Percentiles rank a stretch among this genome's conserved stretches.
phyloP scores from a whole-genome alignment of 2,888 invertebrate genomes.

The Sturmia bella region DNA sequence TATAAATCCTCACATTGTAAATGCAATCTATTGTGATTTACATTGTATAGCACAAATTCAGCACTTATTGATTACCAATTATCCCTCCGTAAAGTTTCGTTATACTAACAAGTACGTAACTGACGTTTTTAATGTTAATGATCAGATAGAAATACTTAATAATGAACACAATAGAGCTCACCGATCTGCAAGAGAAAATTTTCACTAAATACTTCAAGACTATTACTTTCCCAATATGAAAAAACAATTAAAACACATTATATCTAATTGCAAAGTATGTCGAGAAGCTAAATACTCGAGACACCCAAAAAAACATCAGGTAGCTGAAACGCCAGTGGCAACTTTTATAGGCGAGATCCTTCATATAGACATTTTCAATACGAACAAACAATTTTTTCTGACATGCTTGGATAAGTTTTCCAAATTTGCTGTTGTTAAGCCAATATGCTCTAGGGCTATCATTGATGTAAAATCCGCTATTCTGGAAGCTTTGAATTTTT shows the following conservation, averaged over 20 bases:
- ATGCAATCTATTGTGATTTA: constrained; percentile 45
- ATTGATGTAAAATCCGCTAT: constrained; percentile 4
- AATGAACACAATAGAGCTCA: constrained; percentile 51
- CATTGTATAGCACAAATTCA: constrained; percentile 45
- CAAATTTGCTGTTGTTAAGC: constrained; percentile 6
- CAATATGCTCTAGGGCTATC: constrained; percentile 5
- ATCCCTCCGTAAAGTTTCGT: constrained; percentile 56
- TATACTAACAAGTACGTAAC: constrained; percentile 40
- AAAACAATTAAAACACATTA: constrained; percentile 25
- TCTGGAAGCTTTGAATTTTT: background rate
- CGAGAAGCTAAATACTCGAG: constrained; percentile 14
- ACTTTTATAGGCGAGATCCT: background rate
- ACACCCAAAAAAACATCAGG: background rate
- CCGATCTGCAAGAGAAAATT: constrained; percentile 35
- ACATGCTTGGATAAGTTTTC: constrained; percentile 16
- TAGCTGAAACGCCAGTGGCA: background rate
- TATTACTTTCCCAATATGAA: constrained; percentile 46
- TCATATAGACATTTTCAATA: constrained; percentile 11
- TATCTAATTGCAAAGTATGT: constrained; percentile 18
- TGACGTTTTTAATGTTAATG: constrained; percentile 61
- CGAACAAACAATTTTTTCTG: constrained; percentile 1
- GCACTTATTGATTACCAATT: constrained; percentile 23
- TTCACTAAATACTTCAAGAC: constrained; percentile 30
- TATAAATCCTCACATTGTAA: constrained; percentile 36
- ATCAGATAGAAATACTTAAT: constrained; percentile 59